A percentile compares a stretch with the other conserved stretches of the same genome.
Evolutionary conservation across 2,888 invertebrate genomes (phyloP).

Genomic region (Hypselothyrea guttata): DNA sequence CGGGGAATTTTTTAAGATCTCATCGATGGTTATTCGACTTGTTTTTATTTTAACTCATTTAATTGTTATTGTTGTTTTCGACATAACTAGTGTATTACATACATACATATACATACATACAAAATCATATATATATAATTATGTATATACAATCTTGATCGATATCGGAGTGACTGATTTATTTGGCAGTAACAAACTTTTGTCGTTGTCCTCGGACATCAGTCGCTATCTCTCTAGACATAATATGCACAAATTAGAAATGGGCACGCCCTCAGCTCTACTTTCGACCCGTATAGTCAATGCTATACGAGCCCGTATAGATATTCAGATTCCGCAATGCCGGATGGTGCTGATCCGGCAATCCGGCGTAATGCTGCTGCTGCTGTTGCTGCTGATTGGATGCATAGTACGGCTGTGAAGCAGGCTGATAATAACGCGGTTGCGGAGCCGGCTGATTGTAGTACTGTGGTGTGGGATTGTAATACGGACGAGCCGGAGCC

Average conservation of each 20-base stretch:
- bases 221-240: slow-evolving; percentile 59
- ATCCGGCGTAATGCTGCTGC: slow-evolving; percentile 81
- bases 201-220: slow-evolving; percentile 70
- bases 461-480: slow-evolving; percentile 66
- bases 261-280: slow-evolving; percentile 38
- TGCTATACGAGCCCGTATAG: slow-evolving; percentile 89
- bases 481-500: slow-evolving; percentile 64
- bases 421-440: slow-evolving; percentile 75
- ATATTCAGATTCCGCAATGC: slow-evolving; percentile 88
- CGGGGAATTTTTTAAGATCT: slow-evolving; percentile 16
- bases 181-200: slow-evolving; percentile 66
- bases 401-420: slow-evolving; percentile 74
- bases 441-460: slow-evolving; percentile 79
- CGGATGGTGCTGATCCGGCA: slow-evolving; percentile 88
- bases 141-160: slow-evolving; percentile 17
- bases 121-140: slow-evolving; percentile 29
- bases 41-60: slow-evolving; percentile 39
- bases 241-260: slow-evolving; percentile 21
- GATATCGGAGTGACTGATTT: slow-evolving; percentile 70
- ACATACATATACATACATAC: slow-evolving; percentile 42
- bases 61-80: slow-evolving; percentile 23
- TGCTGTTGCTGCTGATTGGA: slow-evolving; percentile 79
- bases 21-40: slow-evolving; percentile 34
- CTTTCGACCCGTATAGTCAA: slow-evolving; percentile 87
- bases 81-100: slow-evolving; percentile 21